Conservation (phyloP, 2,113 vertebrate species). For the Delphinapterus leucas region DNA sequence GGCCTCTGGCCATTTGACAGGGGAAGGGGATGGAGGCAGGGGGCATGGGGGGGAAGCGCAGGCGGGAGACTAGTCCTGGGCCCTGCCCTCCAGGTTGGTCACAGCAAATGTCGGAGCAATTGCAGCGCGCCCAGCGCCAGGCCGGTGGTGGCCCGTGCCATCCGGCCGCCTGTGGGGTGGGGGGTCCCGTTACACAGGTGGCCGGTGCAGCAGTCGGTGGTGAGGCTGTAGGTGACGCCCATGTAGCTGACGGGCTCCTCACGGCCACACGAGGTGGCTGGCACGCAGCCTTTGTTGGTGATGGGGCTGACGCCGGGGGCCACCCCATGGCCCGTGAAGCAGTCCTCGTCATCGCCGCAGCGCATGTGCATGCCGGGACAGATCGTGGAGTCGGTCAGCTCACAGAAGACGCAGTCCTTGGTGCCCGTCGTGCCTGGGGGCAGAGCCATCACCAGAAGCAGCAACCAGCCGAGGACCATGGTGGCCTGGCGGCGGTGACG, state of each 20-base stretch:
- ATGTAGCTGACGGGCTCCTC: slow-evolving; percentile 67
- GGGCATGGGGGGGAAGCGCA: fast-evolving
- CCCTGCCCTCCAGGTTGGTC: not conserved
- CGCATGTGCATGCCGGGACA: slow-evolving; percentile 52
- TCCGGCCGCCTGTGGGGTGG: fast-evolving
- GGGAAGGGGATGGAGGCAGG: not conserved
- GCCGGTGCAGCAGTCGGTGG: slow-evolving; percentile 61
- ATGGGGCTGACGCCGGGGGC: slow-evolving; percentile 42
- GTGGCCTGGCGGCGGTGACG: not conserved
- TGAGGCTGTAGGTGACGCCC: slow-evolving; percentile 76
- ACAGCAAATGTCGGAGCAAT: not conserved
- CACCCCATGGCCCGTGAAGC: slow-evolving; percentile 61
- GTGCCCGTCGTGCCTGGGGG: fast-evolving
- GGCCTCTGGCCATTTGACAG: slow-evolving; percentile 49
- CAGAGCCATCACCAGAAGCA: slow-evolving; percentile 28
- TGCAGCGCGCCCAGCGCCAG: not conserved
- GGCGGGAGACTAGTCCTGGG: not conserved
- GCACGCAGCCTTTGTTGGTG: slow-evolving; percentile 73
- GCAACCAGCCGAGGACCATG: slow-evolving; percentile 33
- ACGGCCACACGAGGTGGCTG: slow-evolving; percentile 38
- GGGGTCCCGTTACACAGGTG: slow-evolving; percentile 53
- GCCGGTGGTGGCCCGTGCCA: fast-evolving
- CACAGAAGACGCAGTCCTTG: slow-evolving; percentile 75
- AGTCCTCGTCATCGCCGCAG: slow-evolving; percentile 69
- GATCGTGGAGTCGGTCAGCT: slow-evolving; percentile 34